A percentile compares a stretch with the other conserved stretches of the same genome.
Evolutionary conservation across 2,888 invertebrate genomes (phyloP).

Genomic region (Bembecia ichneumoniformis): DNA sequence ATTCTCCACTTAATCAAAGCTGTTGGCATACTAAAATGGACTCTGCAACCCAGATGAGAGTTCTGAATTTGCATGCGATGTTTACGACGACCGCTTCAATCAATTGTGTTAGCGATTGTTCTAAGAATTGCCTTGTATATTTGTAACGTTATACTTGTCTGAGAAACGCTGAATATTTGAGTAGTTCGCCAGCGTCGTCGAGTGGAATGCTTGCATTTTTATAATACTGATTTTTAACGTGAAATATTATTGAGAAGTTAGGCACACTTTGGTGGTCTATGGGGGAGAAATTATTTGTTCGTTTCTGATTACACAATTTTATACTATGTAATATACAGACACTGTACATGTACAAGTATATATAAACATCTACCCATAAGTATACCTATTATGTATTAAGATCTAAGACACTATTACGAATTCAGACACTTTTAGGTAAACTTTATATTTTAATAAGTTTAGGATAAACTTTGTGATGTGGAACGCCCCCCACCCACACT

Average conservation of each 20-base stretch:
- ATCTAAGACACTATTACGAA: no score
- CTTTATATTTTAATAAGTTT: no score
- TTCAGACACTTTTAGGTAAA: no score
- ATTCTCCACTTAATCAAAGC: conserved; percentile 47
- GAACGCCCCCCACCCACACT: no score
- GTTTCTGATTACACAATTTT: no score
- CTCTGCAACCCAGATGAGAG: conserved; percentile 28
- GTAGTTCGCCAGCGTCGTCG: conserved; percentile 14
- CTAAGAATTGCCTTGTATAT: conserved; percentile 43
- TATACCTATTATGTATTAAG: no score
- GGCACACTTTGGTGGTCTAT: no score
- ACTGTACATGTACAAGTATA: no score
- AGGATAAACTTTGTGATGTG: no score
- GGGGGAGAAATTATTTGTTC: no score
- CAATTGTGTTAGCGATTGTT: conserved; percentile 38
- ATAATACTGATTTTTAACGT: conserved; percentile 3
- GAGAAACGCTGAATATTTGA: conserved; percentile 49
- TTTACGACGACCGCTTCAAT: conserved; percentile 17
- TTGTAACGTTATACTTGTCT: conserved; percentile 32
- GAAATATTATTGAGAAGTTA: not conserved
- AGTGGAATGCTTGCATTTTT: conserved; percentile 7
- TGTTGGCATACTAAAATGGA: conserved; percentile 20
- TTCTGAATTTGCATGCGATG: conserved; percentile 25
- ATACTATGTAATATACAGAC: no score
- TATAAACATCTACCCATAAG: no score